Evolutionary conservation across 2,797 vertebrate species (phyloP).

Genomic region (Harpagifer antarcticus): DNA sequence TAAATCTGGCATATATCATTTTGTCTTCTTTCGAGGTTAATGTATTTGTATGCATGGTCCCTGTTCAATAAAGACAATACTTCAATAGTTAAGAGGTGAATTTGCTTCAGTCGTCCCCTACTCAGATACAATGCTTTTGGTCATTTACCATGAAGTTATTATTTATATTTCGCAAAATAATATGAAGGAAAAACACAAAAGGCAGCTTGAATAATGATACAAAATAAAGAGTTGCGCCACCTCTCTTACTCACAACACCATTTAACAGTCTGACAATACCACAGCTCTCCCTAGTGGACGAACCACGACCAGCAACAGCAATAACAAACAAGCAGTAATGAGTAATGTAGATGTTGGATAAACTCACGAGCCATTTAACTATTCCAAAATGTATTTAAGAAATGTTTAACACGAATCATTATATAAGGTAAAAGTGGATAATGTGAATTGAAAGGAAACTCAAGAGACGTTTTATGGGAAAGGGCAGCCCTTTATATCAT

Average conservation of each 20-base stretch:
- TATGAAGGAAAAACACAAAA: background rate
- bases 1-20: no score
- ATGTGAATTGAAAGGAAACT: no score
- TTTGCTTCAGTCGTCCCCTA: background rate
- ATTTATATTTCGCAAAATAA: background rate
- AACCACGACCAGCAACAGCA: background rate
- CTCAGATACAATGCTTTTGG: background rate
- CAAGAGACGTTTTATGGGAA: no score
- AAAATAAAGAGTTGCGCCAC: background rate
- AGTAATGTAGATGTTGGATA: background rate
- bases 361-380: no score
- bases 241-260: background rate
- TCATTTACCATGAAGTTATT: background rate
- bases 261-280: slow-evolving; percentile 11
- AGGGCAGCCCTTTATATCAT: no score
- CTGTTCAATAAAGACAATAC: no score
- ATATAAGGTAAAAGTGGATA: no score
- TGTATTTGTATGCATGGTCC: no score
- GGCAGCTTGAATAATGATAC: background rate
- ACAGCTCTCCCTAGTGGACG: slow-evolving; percentile 66
- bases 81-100: background rate
- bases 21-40: no score
- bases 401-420: no score
- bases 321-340: background rate
- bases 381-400: no score